A percentile compares a stretch with the other conserved stretches of the same genome.
Conservation (phyloP, 1,140 invertebrate species). For the Adelges cooleyi region DNA sequence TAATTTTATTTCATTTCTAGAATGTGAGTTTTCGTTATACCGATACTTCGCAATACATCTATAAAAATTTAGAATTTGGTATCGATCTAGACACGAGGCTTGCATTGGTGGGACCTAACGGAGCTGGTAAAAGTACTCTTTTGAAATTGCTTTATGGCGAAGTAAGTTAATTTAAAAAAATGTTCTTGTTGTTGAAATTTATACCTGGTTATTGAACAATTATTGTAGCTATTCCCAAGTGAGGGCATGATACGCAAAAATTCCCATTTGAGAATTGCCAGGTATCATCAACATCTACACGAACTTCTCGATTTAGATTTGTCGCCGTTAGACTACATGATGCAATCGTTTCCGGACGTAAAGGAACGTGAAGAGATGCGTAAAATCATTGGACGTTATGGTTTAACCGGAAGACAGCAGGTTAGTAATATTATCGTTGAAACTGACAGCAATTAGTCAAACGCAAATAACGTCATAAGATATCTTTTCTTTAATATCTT, state of each 20-base stretch:
- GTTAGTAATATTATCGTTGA: too few relatives aligned
- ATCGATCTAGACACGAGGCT: slow-evolving; percentile 96
- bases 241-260: slow-evolving; percentile 97
- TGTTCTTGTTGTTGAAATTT: background rate
- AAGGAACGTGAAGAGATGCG: slow-evolving; percentile 99
- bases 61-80: slow-evolving; percentile 96
- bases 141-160: slow-evolving; percentile 92
- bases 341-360: slow-evolving; percentile 90
- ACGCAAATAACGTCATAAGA: too few relatives aligned
- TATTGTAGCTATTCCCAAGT: slow-evolving; percentile 68
- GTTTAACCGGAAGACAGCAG: slow-evolving; percentile 91
- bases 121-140: slow-evolving; percentile 95
- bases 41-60: slow-evolving; percentile 80
- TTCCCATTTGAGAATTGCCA: slow-evolving; percentile 90
- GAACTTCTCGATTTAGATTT: slow-evolving; percentile 90
- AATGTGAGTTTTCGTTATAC: slow-evolving; percentile 93
- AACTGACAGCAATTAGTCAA: too few relatives aligned
- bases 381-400: slow-evolving; percentile 96
- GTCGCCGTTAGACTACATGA: slow-evolving; percentile 96
- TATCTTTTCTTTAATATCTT: too few relatives aligned
- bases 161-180: slow-evolving; percentile 43
- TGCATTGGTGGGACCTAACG: slow-evolving; percentile 96
- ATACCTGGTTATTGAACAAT: background rate
- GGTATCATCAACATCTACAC: slow-evolving; percentile 98
- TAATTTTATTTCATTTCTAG: slow-evolving; percentile 41